Base-by-base conservation (phyloP, 2,113 vertebrate genomes). In the Plectropomus leopardus region DNA sequence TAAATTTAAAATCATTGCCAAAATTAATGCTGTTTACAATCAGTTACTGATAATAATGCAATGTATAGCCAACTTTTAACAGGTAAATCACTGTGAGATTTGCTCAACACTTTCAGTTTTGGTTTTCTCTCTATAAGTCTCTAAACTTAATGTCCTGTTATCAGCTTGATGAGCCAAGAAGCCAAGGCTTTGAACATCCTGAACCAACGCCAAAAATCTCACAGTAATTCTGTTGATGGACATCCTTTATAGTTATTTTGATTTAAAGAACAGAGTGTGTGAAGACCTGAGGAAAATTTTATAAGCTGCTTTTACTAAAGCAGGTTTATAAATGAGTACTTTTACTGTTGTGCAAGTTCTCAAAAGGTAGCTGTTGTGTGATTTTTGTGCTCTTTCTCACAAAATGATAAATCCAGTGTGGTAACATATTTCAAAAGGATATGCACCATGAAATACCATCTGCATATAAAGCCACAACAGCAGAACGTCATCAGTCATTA, bases 141-240 rank as follows among this genome's bases (percentile, higher is more conserved):
- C 36, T 40, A 10, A 58, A 17, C 19, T 80, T 75, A 28, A 36
- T 57, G 24, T 17, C 42, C 45, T 9, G 57, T 73, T 77, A 71
- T 76, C 64, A 47, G 67, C 40, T 70, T 71, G 64, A 82, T 71
- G 36, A 57, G 55, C 34, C 26, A 84, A 69, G 44, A 78, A 58
- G 2, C 3, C 45, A 72, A 64, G 17, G 50, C 50, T 59, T 77
- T 72, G 13, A 71, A 59, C 28, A 71, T 55, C 15, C 54, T 78
- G 60, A 80, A 77, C 44, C 67, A 24, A 24, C 6, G 59, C 76
- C 34, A 73, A 53, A 23, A 19, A 69, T 48, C 45, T 17, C 26
- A 24, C 15, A 17, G 64, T 80, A 45, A 74, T 53, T 72, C 57
- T 24, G 66, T 17, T 48, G n/a, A 74, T 40, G 40, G 54, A 58